Evolutionary conservation across 1,140 invertebrate genomes (phyloP).

Genomic region (Trachymyrmex septentrionalis): DNA sequence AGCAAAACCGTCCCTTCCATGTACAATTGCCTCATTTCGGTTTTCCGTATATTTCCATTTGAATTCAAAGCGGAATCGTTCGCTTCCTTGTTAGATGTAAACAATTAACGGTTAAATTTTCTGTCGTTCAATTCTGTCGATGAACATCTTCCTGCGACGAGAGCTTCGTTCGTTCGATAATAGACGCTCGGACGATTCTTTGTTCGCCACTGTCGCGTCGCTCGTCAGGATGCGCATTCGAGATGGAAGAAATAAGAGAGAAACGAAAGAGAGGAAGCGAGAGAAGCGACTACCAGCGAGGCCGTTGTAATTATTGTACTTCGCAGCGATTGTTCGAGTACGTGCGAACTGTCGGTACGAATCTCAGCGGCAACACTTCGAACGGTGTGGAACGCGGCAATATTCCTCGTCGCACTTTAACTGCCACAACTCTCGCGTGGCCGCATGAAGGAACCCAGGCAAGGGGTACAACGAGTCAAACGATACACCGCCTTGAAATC

Average conservation of each 20-base stretch:
- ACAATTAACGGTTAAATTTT: not conserved
- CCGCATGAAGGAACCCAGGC: slow-evolving; percentile 41
- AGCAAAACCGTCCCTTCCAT: too few species aligned
- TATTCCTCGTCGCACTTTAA: slow-evolving; percentile 68
- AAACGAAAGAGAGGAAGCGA: not conserved
- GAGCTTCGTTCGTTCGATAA: not conserved
- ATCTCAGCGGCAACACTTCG: slow-evolving; percentile 60
- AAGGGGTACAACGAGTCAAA: slow-evolving; percentile 72
- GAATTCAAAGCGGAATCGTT: not conserved
- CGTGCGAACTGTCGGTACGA: slow-evolving; percentile 79
- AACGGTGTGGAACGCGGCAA: slow-evolving; percentile 72
- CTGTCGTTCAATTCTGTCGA: slow-evolving; percentile 7
- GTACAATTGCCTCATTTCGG: not conserved
- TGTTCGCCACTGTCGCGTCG: slow-evolving; percentile 28
- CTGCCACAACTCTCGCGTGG: slow-evolving; percentile 73
- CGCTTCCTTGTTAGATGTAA: not conserved
- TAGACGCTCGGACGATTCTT: slow-evolving; percentile 29
- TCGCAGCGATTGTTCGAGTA: slow-evolving; percentile 72
- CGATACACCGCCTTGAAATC: slow-evolving; percentile 83
- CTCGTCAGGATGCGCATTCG: slow-evolving; percentile 26
- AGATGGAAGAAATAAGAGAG: not conserved
- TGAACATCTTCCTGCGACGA: slow-evolving; percentile 20
- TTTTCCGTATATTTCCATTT: not conserved
- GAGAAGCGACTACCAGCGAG: slow-evolving; percentile 20
- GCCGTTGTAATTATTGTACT: slow-evolving; percentile 73